These are phyloP conservation scores for Meiosimyza platycephala DNA, from an alignment of 2,888 invertebrate genomes.

Conservation along the genomic window DNA sequence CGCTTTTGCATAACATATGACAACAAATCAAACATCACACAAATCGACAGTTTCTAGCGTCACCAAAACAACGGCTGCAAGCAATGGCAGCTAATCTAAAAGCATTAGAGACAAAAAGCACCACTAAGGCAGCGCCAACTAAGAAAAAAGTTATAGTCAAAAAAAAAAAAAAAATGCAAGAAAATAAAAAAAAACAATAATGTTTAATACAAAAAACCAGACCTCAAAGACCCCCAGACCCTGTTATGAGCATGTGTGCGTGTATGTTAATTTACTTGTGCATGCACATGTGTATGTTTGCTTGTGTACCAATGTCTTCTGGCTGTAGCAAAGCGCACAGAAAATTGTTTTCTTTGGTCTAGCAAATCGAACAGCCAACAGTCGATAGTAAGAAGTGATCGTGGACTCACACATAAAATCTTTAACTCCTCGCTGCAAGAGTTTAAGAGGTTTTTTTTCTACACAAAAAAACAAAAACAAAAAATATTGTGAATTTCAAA, in stretches of 20 bases:
- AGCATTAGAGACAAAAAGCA: not conserved
- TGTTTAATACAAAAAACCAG: conserved; percentile 10
- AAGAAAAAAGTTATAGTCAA: conserved; percentile 21
- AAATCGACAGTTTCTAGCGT: too few relatives aligned
- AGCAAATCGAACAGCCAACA: conserved; percentile 48
- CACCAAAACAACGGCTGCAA: not conserved
- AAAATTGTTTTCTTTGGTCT: conserved; percentile 53
- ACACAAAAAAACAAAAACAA: conserved; percentile 15
- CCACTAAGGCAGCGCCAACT: conserved; percentile 6
- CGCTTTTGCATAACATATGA: too few relatives aligned
- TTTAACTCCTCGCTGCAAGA: conserved; percentile 19
- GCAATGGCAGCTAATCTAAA: not conserved
- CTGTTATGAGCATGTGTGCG: not conserved
- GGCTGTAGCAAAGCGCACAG: conserved; percentile 8
- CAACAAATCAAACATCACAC: too few relatives aligned
- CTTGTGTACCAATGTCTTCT: not conserved
- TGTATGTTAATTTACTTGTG: not conserved
- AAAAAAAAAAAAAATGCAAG: not conserved
- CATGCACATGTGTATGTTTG: not conserved
- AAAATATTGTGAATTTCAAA: conserved; percentile 15
- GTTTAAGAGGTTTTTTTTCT: conserved; percentile 22
- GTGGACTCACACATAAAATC: conserved; percentile 55
- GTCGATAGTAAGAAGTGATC: conserved; percentile 58
- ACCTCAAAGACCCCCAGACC: conserved; percentile 4
- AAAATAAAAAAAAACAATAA: not conserved